A percentile compares a stretch with the other conserved stretches of the same genome.
Conservation (phyloP, 2,888 invertebrate genomes). For the Phyllotreta striolata region DNA sequence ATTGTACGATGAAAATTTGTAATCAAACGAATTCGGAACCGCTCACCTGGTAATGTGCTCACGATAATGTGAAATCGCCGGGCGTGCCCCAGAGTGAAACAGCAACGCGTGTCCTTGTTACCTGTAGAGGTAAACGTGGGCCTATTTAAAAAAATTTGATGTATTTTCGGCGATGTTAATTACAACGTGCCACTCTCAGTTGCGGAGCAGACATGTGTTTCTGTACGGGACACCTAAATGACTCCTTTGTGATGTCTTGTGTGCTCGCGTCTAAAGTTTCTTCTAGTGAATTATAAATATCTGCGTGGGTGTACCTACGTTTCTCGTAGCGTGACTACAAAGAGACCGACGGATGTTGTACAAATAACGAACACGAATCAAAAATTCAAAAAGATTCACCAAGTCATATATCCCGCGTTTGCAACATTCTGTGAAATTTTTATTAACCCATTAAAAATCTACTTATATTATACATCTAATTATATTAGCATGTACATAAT, state of each 20-base stretch:
- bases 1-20: slow-evolving; percentile 24
- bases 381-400: slow-evolving; percentile 2
- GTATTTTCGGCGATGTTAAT: slow-evolving; percentile 6
- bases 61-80: slow-evolving; percentile 12
- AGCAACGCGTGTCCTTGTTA: neutral
- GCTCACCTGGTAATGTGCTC: slow-evolving; percentile 22
- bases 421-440: too few relatives aligned
- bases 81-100: neutral
- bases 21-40: slow-evolving; percentile 23
- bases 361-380: slow-evolving; percentile 1
- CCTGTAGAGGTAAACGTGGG: neutral
- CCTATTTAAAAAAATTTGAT: slow-evolving; percentile 2
- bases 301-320: neutral
- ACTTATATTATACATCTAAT: too few relatives aligned
- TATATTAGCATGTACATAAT: too few relatives aligned
- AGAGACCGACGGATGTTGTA: slow-evolving; percentile 7
- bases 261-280: too few relatives aligned
- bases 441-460: too few relatives aligned
- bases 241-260: neutral
- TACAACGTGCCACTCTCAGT: neutral
- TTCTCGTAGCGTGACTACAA: slow-evolving; percentile 2
- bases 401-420: slow-evolving; percentile 5
- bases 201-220: neutral
- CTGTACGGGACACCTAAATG: neutral
- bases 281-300: slow-evolving; percentile 8